Evolutionary conservation across 2,888 invertebrate genomes (phyloP), one percentile per base, ranked within the genome.

Genomic region (Synanthedon andrenaeformis): DNA sequence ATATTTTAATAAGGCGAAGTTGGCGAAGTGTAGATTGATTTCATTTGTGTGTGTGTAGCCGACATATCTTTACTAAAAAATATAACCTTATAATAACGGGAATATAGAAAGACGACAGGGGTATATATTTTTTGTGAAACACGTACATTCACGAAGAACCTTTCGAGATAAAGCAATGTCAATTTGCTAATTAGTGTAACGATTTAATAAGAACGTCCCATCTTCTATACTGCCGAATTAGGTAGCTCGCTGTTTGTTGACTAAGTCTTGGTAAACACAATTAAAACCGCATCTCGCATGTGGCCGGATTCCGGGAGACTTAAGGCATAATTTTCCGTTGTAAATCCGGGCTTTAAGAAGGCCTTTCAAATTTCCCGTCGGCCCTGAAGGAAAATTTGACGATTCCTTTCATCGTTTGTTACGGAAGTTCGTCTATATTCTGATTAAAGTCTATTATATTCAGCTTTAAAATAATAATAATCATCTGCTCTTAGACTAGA

Each of bases 231-330:
- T 68, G 69, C 63, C 57, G 67, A 67, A 72, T 77, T 75, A 79
- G 72, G 71, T 70, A 73, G 73, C 74, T 74, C 68, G 69, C 69
- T 76, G 74, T 76, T 79, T 73, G 71, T 67, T 68, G 74, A 77
- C 72, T 74, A 74, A 74, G 77, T 77, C 78, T 75, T 64, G 60
- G 76, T 72, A 82, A 82, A 82, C 78, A 81, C 79, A 82, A 82
- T 83, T 81, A 82, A 82, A 79, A 75, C 66, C 72, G 69, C 72
- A 79, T 82, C 75, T 74, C 74, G 74, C 73, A 72, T 79, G 76
- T 81, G 79, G 73, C 72, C 66, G 72, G 73, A 75, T 75, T 76
- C 67, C 67, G 65, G 70, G 63, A 67, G 76, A 72, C 72, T 81
- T 76, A 72, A 56, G 68, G 73, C 74, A 76, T 79, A 79, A 79